A percentile compares a stretch with the other conserved stretches of the same genome.
phyloP scores from a whole-genome alignment of 1,140 invertebrate genomes.

The Gerris buenoi region DNA sequence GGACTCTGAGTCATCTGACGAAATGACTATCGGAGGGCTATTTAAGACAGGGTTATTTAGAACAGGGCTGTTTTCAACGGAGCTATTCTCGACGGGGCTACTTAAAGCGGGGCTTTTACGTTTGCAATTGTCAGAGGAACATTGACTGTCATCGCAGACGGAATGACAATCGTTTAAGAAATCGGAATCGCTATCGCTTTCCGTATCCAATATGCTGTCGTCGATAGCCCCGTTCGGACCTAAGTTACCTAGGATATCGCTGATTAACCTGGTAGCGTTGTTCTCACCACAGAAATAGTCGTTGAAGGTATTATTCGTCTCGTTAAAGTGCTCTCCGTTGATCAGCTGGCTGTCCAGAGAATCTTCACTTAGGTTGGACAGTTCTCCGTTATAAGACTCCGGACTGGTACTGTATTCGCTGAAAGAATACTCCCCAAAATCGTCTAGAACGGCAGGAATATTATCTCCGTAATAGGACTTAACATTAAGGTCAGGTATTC shows the following conservation, averaged over 20 bases:
- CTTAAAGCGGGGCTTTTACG: too few relatives aligned
- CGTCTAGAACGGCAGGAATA: not conserved
- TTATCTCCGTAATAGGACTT: not conserved
- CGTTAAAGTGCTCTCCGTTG: too few relatives aligned
- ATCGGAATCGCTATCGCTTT: not conserved
- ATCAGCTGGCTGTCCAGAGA: not conserved
- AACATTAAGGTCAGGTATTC: constrained; percentile 3
- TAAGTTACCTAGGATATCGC: not conserved
- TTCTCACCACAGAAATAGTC: not conserved
- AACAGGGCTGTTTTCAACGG: too few relatives aligned
- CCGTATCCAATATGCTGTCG: not conserved
- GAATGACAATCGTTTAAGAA: not conserved
- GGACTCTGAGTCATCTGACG: not conserved
- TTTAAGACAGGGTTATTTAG: too few relatives aligned
- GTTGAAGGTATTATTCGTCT: not conserved
- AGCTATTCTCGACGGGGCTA: too few relatives aligned
- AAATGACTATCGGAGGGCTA: not conserved
- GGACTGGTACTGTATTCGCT: not conserved
- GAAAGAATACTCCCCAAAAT: not conserved
- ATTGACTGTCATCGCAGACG: not conserved
- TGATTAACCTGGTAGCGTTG: not conserved
- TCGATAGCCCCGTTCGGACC: not conserved
- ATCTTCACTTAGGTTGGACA: not conserved
- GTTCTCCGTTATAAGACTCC: not conserved
- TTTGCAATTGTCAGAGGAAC: not conserved